phyloP scores from a whole-genome alignment of 2,888 invertebrate genomes.

The Eulithis testata region DNA sequence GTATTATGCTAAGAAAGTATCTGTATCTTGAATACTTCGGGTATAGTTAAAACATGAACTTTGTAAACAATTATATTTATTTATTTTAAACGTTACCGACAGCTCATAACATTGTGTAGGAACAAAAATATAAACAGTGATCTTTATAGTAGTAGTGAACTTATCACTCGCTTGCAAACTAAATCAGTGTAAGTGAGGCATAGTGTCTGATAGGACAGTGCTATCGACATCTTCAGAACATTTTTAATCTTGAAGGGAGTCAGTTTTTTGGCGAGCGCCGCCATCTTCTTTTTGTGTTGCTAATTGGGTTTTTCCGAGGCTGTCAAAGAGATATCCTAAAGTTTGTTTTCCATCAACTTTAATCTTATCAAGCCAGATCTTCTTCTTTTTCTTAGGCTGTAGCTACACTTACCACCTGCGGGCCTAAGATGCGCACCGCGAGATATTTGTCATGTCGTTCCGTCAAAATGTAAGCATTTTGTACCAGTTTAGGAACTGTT shows the following conservation, averaged over 20 bases:
- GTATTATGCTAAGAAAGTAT: no score
- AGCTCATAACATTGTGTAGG: neutral
- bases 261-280: constrained; percentile 23
- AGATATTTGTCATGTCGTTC: no score
- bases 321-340: constrained; percentile 9
- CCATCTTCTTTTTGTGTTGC: constrained; percentile 20
- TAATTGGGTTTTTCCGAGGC: constrained; percentile 21
- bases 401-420: no score
- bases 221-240: constrained; percentile 35
- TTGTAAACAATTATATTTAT: no score
- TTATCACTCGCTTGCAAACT: constrained; percentile 6
- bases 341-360: constrained; percentile 3
- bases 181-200: neutral
- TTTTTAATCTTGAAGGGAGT: constrained; percentile 38
- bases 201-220: constrained; percentile 15
- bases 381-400: no score
- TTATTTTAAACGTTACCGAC: no score
- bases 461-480: no score
- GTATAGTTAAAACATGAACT: no score
- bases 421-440: no score
- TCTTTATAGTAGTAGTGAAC: neutral
- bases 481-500: no score
- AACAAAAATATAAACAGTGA: no score
- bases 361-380: neutral
- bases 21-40: no score